Evolutionary conservation across 2,113 vertebrate genomes (phyloP).

Genomic region (Paedocypris sp.): DNA sequence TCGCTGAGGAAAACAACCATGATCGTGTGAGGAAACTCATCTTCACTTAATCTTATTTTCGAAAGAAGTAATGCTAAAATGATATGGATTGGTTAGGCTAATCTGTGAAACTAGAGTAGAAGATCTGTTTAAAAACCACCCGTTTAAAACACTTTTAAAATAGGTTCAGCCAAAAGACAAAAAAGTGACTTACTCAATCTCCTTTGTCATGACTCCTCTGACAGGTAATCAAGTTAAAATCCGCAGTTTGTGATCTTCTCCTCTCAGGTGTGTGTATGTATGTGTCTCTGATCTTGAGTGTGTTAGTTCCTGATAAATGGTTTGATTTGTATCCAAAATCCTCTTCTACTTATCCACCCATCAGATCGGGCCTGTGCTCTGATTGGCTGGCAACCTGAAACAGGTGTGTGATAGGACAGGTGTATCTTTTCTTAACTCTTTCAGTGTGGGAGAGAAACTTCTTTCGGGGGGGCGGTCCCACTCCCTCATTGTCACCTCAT

Average conservation of each 20-base stretch:
- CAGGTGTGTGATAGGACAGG: constrained; percentile 70
- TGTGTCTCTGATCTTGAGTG: constrained; percentile 8
- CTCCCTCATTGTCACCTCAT: constrained; percentile 38
- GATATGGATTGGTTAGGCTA: too few species aligned
- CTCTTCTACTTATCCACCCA: constrained; percentile 51
- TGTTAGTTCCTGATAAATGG: constrained; percentile 42
- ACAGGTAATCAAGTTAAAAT: constrained; percentile 41
- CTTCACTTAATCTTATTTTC: too few species aligned
- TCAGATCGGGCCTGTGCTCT: constrained; percentile 40
- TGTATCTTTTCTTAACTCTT: constrained; percentile 53
- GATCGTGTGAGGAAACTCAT: neutral
- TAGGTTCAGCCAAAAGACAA: neutral
- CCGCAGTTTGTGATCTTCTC: constrained; percentile 38
- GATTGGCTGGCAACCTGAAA: constrained; percentile 57
- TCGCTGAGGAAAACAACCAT: neutral
- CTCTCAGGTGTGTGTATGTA: neutral
- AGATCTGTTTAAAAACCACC: too few species aligned
- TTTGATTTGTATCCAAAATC: constrained; percentile 48
- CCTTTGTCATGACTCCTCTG: constrained; percentile 66
- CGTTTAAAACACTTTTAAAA: too few species aligned
- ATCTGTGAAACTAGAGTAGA: too few species aligned
- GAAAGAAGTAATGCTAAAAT: too few species aligned
- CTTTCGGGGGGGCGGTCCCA: constrained; percentile 12
- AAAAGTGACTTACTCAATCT: constrained; percentile 61
- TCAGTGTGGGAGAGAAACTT: constrained; percentile 43